Conservation (phyloP, 2,797 vertebrate genomes). For the Chloroceryle amazona region DNA sequence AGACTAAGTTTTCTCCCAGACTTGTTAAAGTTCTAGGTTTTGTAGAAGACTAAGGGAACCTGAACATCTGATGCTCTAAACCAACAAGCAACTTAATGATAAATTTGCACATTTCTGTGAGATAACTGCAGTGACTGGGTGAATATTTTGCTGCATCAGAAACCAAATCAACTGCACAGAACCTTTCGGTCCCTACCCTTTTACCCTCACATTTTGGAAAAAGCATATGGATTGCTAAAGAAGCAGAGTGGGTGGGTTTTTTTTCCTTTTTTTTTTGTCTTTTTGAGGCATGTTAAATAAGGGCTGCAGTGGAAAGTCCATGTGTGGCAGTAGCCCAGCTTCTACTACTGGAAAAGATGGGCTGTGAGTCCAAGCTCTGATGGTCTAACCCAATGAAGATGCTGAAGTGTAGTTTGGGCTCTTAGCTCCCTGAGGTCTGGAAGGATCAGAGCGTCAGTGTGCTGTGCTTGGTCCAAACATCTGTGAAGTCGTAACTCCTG, state of each 20-base stretch:
- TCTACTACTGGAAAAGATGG: background rate
- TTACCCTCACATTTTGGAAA: background rate
- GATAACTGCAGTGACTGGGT: background rate
- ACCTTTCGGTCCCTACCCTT: background rate
- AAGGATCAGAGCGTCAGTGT: background rate
- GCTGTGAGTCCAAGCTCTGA: background rate
- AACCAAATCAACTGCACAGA: background rate
- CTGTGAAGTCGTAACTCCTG: background rate
- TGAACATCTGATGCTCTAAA: background rate
- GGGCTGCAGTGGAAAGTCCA: background rate
- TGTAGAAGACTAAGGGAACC: background rate
- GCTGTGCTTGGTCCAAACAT: background rate
- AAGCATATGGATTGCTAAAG: background rate
- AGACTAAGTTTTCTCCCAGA: background rate
- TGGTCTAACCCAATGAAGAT: background rate
- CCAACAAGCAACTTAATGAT: too few species aligned
- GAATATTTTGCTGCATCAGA: background rate
- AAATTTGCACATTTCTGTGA: background rate
- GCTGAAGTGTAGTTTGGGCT: background rate
- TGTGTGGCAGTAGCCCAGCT: background rate
- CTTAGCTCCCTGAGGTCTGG: background rate
- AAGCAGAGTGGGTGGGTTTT: background rate
- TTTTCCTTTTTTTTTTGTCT: background rate
- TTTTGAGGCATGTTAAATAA: background rate
- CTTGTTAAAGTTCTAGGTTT: background rate